Evolutionary conservation across 53 echinoderm and acorn worm species (phyloP).

Genomic region (Arbacia lixula): DNA sequence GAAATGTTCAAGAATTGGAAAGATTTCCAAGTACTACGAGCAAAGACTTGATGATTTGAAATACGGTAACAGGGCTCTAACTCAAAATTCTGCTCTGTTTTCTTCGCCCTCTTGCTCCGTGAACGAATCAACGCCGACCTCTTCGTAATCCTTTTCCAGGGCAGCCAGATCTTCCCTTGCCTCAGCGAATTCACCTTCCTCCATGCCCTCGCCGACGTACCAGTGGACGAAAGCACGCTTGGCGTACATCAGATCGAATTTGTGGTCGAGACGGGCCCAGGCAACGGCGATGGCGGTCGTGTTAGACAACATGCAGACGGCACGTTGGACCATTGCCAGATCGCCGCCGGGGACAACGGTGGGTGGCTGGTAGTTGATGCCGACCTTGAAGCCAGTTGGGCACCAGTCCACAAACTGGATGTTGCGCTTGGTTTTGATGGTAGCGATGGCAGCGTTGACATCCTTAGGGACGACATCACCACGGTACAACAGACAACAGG

Average conservation of each 20-base stretch:
- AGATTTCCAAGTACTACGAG: too few relatives aligned
- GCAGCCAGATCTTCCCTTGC: too few relatives aligned
- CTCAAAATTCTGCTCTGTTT: too few relatives aligned
- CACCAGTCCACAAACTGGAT: slow-evolving; percentile 95
- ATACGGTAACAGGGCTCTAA: too few relatives aligned
- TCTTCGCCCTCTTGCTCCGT: too few relatives aligned
- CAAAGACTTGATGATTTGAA: too few relatives aligned
- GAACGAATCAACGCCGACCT: too few relatives aligned
- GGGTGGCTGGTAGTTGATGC: slow-evolving; percentile 94
- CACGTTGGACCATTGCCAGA: slow-evolving; percentile 86
- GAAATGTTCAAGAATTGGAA: too few relatives aligned
- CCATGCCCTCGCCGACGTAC: slow-evolving; percentile 94
- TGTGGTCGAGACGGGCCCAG: slow-evolving; percentile 91
- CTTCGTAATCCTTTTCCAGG: too few relatives aligned
- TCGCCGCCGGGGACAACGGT: slow-evolving; percentile 89
- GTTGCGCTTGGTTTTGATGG: slow-evolving; percentile 93
- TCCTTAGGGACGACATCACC: slow-evolving; percentile 92
- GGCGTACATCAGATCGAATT: slow-evolving; percentile 92
- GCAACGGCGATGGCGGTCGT: slow-evolving; percentile 90
- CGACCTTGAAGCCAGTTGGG: slow-evolving; percentile 93
- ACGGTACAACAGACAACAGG: slow-evolving; percentile 80
- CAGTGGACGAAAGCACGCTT: slow-evolving; percentile 92
- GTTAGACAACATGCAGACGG: slow-evolving; percentile 94
- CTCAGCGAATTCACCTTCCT: too few relatives aligned
- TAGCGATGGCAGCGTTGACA: slow-evolving; percentile 86